Percentiles rank a stretch among this genome's conserved stretches.
phyloP scores from a whole-genome alignment of 2,113 vertebrate species.

The Micromys minutus region DNA sequence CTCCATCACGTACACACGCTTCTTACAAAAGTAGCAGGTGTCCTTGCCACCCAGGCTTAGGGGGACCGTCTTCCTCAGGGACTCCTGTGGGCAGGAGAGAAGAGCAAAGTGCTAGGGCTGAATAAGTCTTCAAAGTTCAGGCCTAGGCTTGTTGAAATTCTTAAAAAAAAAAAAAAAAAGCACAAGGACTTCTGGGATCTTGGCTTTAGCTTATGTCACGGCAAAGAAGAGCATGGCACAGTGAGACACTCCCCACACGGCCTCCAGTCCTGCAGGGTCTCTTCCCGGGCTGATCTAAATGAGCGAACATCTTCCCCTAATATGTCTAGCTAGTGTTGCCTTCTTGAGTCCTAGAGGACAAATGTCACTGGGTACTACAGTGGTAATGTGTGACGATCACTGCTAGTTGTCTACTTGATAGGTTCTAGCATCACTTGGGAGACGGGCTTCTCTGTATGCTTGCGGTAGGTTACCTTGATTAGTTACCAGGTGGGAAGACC shows the following conservation, averaged over 20 bases:
- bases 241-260: neutral
- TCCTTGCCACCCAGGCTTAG: constrained; percentile 91
- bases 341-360: neutral
- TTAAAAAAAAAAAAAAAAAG: no score
- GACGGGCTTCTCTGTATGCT: neutral
- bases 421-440: neutral
- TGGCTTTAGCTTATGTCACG: neutral
- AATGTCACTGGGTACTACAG: neutral
- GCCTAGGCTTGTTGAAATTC: neutral
- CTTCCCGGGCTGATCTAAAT: neutral
- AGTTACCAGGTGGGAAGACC: neutral
- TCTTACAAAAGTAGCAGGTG: constrained; percentile 93
- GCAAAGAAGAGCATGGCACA: neutral
- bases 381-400: neutral
- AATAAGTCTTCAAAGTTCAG: fast-evolving
- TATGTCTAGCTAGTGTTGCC: fast-evolving
- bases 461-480: neutral
- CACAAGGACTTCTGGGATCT: neutral
- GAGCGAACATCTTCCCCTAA: neutral
- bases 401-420: neutral
- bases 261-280: no score
- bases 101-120: neutral
- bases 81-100: constrained; percentile 83
- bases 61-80: constrained; percentile 87
- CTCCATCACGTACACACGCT: constrained; percentile 96